Conservation (phyloP, 64 coral and sea anemone genomes). For the Dendrophyllia cribrosa region DNA sequence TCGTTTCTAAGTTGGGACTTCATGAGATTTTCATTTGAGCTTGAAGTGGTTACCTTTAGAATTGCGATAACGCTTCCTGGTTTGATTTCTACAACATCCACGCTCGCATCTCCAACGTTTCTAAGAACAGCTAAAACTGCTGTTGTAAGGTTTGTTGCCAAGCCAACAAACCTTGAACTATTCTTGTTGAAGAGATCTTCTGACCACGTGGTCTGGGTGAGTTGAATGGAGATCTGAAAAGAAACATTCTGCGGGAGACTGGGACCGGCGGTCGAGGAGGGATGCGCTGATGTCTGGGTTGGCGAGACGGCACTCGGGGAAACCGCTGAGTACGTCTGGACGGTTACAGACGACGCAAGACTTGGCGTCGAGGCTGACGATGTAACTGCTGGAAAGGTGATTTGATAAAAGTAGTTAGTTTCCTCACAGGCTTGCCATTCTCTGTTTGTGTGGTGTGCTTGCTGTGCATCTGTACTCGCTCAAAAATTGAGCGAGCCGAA, state of each 20-base stretch:
- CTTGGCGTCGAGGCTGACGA: not conserved
- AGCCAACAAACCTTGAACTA: not conserved
- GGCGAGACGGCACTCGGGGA: not conserved
- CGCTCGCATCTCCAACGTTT: not conserved
- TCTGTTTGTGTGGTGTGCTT: no score
- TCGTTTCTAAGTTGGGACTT: not conserved
- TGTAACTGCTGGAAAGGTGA: not conserved
- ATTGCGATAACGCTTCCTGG: constrained; percentile 41
- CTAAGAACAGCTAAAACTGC: not conserved
- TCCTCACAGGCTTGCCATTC: no score
- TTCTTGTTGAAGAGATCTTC: constrained; percentile 17
- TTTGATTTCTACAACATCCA: constrained; percentile 29
- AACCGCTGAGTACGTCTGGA: not conserved
- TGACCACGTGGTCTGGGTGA: not conserved
- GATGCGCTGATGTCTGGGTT: not conserved
- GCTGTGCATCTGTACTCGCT: no score
- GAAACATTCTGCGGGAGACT: not conserved
- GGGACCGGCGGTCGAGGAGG: not conserved
- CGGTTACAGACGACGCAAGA: not conserved
- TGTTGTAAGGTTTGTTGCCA: constrained; percentile 2
- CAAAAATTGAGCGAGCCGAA: no score
- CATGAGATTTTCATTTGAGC: not conserved
- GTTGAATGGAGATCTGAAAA: constrained; percentile 41
- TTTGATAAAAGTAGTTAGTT: not conserved
- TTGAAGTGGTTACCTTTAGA: not conserved